Evolutionary conservation across 2,888 invertebrate genomes (phyloP), one percentile per base, ranked within the genome.

Genomic region (Ethmia dodecea): DNA sequence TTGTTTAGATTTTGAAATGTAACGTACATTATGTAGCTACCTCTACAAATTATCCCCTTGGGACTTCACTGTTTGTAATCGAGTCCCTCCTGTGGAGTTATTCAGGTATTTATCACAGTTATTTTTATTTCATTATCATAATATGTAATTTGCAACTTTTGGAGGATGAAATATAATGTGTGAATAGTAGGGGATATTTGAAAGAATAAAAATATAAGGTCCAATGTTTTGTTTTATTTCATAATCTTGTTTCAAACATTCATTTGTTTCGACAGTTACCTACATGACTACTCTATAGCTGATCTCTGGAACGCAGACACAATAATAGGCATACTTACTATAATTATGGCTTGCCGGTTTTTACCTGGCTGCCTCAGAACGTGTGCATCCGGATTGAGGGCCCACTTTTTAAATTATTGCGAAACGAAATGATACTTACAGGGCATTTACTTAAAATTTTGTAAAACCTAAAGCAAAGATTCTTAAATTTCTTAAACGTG

Each of bases 61-160:
- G 70, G 60, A 66, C 64, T 63, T 75, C 66, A 66, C 61, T 60
- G 55, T 63, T 66, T 72, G 67, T 76, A 74, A 69, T 72, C 75
- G 76, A 68, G 78, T 65, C 64, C 77, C 68, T n/a, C 72, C 71
- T 75, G 69, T 73, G 80, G 83, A 80, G 71, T 71, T 62, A 70
- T 69, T 78, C 83, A 86, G 84, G 84, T 86, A 86, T 86, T 86
- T 84, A 84, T 84, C 64, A 62, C 67, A 55, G 59, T 61, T 58
- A 64, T 70, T 73, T 60, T 59, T 59, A 55, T 72, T 74, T 60
- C 57, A 59, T 54, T 51, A 54, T 65, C 50, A 67, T 59, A 59
- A 68, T n/a, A n/a, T 69, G 62, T 67, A 59, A 65, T 54, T 57
- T 66, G 49, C 46, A 24, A 28, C 55, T 67, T 59, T 55, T 59